Percentiles rank a stretch among this genome's conserved stretches.
These are phyloP conservation scores for Pogonophryne albipinna DNA, from an alignment of 2,797 vertebrate species.

Conservation along the genomic window DNA sequence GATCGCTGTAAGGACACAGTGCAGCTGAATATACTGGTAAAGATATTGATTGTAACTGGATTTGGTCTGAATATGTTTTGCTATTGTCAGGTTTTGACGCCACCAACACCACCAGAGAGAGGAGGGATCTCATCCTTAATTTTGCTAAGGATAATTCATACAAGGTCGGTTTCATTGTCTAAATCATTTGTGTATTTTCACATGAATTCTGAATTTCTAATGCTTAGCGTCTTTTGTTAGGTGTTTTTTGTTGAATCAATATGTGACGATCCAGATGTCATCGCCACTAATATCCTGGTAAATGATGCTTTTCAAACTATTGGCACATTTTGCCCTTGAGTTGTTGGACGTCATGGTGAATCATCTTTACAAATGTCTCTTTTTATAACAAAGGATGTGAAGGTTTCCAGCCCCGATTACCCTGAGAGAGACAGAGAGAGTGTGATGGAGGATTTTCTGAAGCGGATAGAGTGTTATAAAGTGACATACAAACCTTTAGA, in stretches of 20 bases:
- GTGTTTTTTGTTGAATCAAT: slow-evolving; percentile 98
- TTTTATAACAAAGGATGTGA: slow-evolving; percentile 89
- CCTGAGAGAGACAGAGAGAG: slow-evolving; percentile 93
- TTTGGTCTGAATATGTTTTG: background rate
- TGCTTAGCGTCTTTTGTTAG: slow-evolving; percentile 68
- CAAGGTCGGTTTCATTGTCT: slow-evolving; percentile 86
- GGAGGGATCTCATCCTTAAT: slow-evolving; percentile 91
- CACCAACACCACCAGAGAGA: slow-evolving; percentile 97
- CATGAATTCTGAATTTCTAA: background rate
- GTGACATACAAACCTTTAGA: slow-evolving; percentile 96
- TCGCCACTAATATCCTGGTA: slow-evolving; percentile 98
- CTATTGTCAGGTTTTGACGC: slow-evolving; percentile 93
- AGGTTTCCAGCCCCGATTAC: slow-evolving; percentile 98
- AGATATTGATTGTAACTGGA: background rate
- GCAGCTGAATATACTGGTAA: background rate
- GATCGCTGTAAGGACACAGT: slow-evolving; percentile 88
- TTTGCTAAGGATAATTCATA: slow-evolving; percentile 91
- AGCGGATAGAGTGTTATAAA: slow-evolving; percentile 98
- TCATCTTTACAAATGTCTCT: slow-evolving; percentile 40
- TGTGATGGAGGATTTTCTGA: slow-evolving; percentile 98
- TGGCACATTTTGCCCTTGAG: background rate
- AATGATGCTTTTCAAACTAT: slow-evolving; percentile 40
- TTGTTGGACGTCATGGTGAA: background rate
- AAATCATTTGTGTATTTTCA: background rate
- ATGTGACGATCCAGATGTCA: slow-evolving; percentile 97